These are phyloP conservation scores for Siniperca knerii DNA, from an alignment of 2,113 vertebrate species.

Conservation along the genomic window DNA sequence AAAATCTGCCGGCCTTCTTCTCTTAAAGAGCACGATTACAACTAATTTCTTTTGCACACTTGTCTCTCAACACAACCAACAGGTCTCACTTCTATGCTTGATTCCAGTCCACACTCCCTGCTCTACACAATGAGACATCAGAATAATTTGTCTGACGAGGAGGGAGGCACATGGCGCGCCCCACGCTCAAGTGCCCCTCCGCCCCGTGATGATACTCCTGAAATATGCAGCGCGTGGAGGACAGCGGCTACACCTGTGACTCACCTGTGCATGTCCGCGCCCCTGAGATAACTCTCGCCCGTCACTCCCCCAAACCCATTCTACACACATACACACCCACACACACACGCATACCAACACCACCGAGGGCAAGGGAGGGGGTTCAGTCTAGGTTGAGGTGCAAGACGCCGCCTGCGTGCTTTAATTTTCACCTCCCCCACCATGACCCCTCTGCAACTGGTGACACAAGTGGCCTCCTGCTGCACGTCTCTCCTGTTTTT, in stretches of 20 bases:
- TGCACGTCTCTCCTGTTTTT: conserved; percentile 47
- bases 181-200: conserved; percentile 52
- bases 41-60: not conserved
- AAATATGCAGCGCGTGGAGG: conserved; percentile 73
- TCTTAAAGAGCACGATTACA: not conserved
- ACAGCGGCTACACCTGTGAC: conserved; percentile 71
- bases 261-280: conserved; percentile 68
- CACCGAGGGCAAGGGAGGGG: conserved; percentile 50
- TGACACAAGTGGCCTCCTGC: conserved; percentile 74
- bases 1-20: not conserved
- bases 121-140: conserved; percentile 70
- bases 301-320: conserved; percentile 17
- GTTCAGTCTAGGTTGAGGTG: conserved; percentile 72
- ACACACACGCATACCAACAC: conserved; percentile 42
- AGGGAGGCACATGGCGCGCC: conserved; percentile 63
- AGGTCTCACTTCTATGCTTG: conserved; percentile 35
- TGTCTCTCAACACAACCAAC: conserved; percentile 38
- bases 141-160: conserved; percentile 66
- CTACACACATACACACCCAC: conserved; percentile 11
- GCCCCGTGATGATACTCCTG: conserved; percentile 68
- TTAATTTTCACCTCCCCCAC: conserved; percentile 85
- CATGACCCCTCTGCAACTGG: conserved; percentile 68
- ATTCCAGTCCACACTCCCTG: conserved; percentile 47
- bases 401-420: conserved; percentile 80
- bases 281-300: conserved; percentile 56